phyloP scores from a whole-genome alignment of 2,113 vertebrate genomes.

The Leptosomus discolor region DNA sequence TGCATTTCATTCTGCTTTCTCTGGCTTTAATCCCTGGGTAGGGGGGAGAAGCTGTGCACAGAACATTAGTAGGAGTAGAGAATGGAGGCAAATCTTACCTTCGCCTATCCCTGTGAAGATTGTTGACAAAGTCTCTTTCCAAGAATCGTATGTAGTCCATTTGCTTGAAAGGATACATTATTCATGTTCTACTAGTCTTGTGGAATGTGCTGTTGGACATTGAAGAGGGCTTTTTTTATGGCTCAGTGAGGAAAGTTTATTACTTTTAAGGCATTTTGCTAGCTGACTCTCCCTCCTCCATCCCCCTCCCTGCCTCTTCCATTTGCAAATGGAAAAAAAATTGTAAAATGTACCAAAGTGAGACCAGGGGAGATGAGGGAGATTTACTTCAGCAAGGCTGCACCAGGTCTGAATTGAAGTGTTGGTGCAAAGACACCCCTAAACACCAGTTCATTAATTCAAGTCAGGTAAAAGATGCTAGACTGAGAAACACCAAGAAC shows the following conservation, averaged over 20 bases:
- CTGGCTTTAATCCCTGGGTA: conserved; percentile 5
- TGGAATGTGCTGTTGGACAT: neutral
- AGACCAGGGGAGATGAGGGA: neutral
- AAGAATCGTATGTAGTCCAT: neutral
- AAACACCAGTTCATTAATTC: neutral
- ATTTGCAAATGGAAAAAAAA: neutral
- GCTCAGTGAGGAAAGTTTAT: neutral
- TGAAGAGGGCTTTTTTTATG: neutral
- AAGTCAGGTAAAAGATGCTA: neutral
- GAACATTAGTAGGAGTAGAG: neutral
- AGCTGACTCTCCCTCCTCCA: neutral
- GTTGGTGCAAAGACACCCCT: fast-evolving
- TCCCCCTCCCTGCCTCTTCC: neutral
- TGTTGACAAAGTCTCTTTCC: conserved; percentile 26
- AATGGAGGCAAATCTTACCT: neutral
- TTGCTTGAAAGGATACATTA: neutral
- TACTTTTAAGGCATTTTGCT: neutral
- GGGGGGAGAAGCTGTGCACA: neutral
- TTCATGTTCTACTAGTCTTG: neutral
- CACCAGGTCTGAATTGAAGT: neutral
- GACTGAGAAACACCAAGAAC: neutral
- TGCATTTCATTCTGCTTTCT: neutral
- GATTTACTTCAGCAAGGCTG: neutral
- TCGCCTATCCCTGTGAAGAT: neutral
- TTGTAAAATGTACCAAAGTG: neutral